Percentiles rank a stretch among this genome's conserved stretches.
Conservation (phyloP, 2,797 vertebrate species). For the Picus viridis region DNA sequence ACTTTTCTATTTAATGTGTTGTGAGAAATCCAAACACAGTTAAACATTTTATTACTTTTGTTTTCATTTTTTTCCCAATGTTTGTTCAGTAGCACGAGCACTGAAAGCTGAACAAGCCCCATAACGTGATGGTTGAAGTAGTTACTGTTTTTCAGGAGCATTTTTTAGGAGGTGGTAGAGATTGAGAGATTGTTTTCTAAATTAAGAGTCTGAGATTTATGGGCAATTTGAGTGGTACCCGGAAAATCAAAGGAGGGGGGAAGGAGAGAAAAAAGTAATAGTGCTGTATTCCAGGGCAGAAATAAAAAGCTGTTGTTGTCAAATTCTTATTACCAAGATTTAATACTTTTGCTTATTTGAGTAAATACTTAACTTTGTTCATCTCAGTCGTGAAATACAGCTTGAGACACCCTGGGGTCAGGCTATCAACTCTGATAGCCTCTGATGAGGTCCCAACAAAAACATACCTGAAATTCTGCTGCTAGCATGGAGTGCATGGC, state of each 20-base stretch:
- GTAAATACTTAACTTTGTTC: conserved; percentile 15
- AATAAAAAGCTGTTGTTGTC: conserved; percentile 45
- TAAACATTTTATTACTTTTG: conserved; percentile 30
- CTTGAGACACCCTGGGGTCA: background rate
- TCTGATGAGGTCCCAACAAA: background rate
- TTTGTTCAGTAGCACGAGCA: conserved; percentile 11
- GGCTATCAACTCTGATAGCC: background rate
- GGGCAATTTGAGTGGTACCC: conserved; percentile 40
- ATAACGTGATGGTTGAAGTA: conserved; percentile 13
- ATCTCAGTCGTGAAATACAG: background rate
- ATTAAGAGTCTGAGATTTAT: conserved; percentile 48
- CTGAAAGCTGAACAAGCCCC: conserved; percentile 10
- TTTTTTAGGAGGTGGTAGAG: background rate
- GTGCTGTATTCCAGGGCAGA: conserved; percentile 9
- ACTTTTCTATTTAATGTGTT: conserved; percentile 13
- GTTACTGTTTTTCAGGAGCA: conserved; percentile 27
- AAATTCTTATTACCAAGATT: conserved; percentile 31
- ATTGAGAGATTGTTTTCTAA: conserved; percentile 45
- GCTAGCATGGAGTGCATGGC: background rate
- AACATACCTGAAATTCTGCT: background rate
- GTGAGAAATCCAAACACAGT: conserved; percentile 34
- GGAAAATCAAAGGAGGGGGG: conserved; percentile 2
- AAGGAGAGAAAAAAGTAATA: conserved; percentile 3
- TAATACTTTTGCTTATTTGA: conserved; percentile 33
- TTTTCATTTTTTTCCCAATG: background rate